Evolutionary conservation across 1,140 invertebrate genomes (phyloP), one percentile per base, ranked within the genome.

Genomic region (Atta cephalotes): DNA sequence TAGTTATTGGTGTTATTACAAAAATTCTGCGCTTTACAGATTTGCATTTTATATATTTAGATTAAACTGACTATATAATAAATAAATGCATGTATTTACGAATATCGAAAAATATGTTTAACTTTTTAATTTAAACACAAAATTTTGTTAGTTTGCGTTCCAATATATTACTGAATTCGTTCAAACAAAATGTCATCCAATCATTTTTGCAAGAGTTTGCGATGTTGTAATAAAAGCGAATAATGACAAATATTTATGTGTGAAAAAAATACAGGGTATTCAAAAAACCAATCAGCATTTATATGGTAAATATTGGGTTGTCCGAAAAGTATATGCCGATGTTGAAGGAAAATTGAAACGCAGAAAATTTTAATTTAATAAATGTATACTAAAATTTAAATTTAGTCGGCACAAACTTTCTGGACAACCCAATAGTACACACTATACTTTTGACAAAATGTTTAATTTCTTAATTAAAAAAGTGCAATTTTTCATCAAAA

Each of bases 71-170:
- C 51, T 31, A 58, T 45, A 45, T 72, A 25, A 25, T 25, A 25
- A 25, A 45, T 21, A 45, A 81, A 39, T 14, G 10, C 5, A 58
- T 56, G 16, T 39, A 56, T 72, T 45, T 21, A 7, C 21, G 7
- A 1, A 53, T 51, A 78, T 45, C 18, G 45, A 35, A 68, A 58
- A 58, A 71, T 49, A 71, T 56, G 21, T 81, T 56, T 25, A 45
- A 6, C 16, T 6, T 28, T 58, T 10, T 31, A 28, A 70, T 71
- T 71, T 49, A 1, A 51, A 51, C 9, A 25, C 12, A 45, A 39
- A 82, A 51, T 35, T n/a, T 31, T 80, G 31, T 49, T 68, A 28
- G 49, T 84, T 74, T 74, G 21, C 53, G 14, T 60, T 74, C 12
- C 25, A 45, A 49, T 82, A 18, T 25, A 35, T 71, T 58, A 71